Base-by-base conservation (phyloP, 1,140 invertebrate genomes). In the Achatina immaculata region DNA sequence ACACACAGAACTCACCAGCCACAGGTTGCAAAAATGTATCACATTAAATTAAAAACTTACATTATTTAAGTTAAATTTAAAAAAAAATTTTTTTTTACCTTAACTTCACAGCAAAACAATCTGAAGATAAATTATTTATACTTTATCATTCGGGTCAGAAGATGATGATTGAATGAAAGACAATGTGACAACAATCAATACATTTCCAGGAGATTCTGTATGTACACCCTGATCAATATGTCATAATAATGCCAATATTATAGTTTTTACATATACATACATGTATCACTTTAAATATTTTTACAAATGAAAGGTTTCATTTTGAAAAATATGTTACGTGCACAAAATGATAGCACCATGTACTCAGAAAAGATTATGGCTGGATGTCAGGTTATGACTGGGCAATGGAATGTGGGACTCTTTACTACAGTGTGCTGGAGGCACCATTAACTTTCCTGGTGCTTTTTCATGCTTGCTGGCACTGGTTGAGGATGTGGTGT, bases 381-480 rank as follows among this genome's bases (percentile, higher is more conserved):
- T 62, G 28, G 6, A 28, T 31, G 28, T 31, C 58, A 6, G 21
- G 58, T 31, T 62, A 82, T 28, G 81, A 82, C 28, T 82, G 81
- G 28, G 78, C 81, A 24, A 65, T 68, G 14, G 58, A 55, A 55
- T 19, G 3, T 6, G 48, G 16, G 48, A 21, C 48, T 55, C 21
- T 24, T 3, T 55, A 14, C 21, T 55, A 2, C 24, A 24, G 28
- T 62, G 16, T 14, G 9, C 21, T 62, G 58, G n/a, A 31, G 11
- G 58, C 16, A 28, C 9, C 9, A 4, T 9, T 4, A 62, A 31
- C 58, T 62, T n/a, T 62, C 31, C 21, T 31, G 6, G n/a, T 31
- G 58, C 1, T 34, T 2, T 28, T 62, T 62, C 58, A 28, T n/a
- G 16, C 28, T 11, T 55, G 51, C 3, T 24, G 4, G 51, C n/a